Percentiles rank a stretch among this genome's conserved stretches.
These are phyloP conservation scores for Cosmopolites sordidus DNA, from an alignment of 2,888 invertebrate genomes.

Conservation along the genomic window DNA sequence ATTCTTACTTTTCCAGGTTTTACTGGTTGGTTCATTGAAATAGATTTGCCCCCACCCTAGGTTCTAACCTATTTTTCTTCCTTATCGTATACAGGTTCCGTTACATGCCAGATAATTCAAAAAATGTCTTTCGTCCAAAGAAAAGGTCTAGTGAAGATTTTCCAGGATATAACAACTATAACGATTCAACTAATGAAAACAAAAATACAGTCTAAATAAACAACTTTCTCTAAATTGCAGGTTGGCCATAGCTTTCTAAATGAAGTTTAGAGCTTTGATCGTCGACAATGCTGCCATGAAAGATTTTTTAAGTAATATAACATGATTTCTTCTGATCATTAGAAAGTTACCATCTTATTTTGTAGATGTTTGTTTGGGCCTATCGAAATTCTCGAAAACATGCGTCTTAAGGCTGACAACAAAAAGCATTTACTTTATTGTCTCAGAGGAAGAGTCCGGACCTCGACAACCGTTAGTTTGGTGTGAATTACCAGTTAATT, in stretches of 20 bases:
- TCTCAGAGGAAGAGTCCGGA: constrained; percentile 66
- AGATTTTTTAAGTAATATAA: constrained; percentile 63
- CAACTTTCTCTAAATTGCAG: background rate
- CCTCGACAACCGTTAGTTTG: constrained; percentile 61
- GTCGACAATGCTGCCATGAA: constrained; percentile 63
- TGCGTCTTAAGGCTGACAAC: constrained; percentile 68
- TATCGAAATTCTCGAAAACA: constrained; percentile 73
- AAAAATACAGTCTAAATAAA: background rate
- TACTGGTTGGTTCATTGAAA: no score
- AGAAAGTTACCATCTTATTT: constrained; percentile 23
- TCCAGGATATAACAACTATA: background rate
- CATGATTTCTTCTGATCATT: background rate
- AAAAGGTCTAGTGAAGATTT: background rate
- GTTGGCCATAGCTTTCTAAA: constrained; percentile 35
- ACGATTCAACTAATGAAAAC: background rate
- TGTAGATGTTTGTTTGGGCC: constrained; percentile 66
- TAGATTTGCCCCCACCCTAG: no score
- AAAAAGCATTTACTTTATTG: constrained; percentile 68
- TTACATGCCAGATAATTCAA: no score
- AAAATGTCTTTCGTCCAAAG: background rate
- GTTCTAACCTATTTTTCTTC: no score
- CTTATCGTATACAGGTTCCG: no score
- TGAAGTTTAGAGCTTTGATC: constrained; percentile 71
- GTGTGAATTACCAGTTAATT: constrained; percentile 67
- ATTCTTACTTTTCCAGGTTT: no score